Base-by-base conservation (phyloP, 2,113 vertebrate species). In the Pitta sordida region DNA sequence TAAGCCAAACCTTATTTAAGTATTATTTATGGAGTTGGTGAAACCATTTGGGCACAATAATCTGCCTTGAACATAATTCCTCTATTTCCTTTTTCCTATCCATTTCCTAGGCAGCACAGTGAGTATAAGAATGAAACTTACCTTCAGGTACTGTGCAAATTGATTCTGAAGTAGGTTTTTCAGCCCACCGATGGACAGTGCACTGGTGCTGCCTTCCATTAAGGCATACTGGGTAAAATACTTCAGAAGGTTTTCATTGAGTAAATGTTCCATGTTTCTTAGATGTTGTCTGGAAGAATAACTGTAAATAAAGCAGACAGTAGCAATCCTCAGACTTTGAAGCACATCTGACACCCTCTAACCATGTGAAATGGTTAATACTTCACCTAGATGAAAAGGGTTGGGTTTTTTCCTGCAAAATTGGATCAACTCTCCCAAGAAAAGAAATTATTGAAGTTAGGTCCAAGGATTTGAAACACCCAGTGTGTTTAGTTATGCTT, bases 141-240 rank as follows among this genome's bases (percentile, higher is more conserved):
- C 97, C 95, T 95, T 92, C 74, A 97, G 24, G n/a, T 94, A 96
- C 75, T 94, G 91, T 88, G 95, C 62, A 92, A 96, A 97, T 51
- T 97, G 85, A 77, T 90, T 93, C 69, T 96, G 95, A 78, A 97
- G 87, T 7, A 95, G 74, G n/a, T 34, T 96, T 91, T 95, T 96
- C 59, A 97, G 59, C 59, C 96, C 97, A 29, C 0, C 65, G 10
- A 95, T 88, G 59, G 96, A 96, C 53, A 97, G 79, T 41, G 81
- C 69, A 34, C 7, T 84, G 52, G 91, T 95, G 51, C 95, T 96
- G 30, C 97, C 96, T 51, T 97, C 97, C 95, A 60, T 89, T 84
- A 96, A 46, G 48, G 96, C 95, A 59, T 94, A 96, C 65, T 96
- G 81, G 29, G 97, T 97, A 48, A 97, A 97, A 64, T 80, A 78